A percentile compares a stretch with the other conserved stretches of the same genome.
Evolutionary conservation across 2,113 vertebrate species (phyloP).

Genomic region (Aegypius monachus): DNA sequence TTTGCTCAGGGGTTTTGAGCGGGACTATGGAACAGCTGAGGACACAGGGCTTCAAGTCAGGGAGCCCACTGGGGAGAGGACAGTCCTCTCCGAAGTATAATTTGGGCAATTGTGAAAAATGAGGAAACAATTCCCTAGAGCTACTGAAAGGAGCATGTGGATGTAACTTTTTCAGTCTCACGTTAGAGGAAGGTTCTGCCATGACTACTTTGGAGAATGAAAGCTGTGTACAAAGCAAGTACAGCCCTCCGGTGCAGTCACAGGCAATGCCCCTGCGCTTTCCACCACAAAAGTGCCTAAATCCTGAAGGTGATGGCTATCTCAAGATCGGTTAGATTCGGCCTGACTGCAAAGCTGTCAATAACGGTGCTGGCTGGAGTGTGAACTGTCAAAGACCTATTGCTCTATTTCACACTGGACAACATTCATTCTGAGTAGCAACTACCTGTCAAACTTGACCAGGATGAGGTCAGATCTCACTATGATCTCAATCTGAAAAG

Average conservation of each 20-base stretch:
- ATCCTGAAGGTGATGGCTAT: neutral
- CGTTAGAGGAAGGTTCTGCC: neutral
- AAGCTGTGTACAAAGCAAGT: neutral
- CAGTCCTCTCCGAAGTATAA: neutral
- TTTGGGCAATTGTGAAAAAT: neutral
- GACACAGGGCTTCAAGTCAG: neutral
- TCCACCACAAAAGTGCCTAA: neutral
- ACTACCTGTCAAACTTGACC: neutral
- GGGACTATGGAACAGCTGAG: neutral
- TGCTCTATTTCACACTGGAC: neutral
- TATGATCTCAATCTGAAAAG: neutral
- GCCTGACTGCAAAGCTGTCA: neutral
- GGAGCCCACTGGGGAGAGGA: neutral
- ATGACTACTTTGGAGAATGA: neutral
- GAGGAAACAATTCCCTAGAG: neutral
- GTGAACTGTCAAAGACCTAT: neutral
- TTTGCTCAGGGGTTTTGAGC: neutral
- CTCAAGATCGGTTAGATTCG: neutral
- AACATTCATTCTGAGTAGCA: neutral
- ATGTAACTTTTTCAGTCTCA: neutral
- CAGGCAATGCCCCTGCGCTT: neutral
- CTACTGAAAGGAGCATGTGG: neutral
- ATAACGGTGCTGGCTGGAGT: rapidly evolving
- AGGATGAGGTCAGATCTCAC: neutral
- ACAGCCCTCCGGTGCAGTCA: neutral